phyloP scores from a whole-genome alignment of 2,113 vertebrate genomes.

The Phyllostomus discolor region DNA sequence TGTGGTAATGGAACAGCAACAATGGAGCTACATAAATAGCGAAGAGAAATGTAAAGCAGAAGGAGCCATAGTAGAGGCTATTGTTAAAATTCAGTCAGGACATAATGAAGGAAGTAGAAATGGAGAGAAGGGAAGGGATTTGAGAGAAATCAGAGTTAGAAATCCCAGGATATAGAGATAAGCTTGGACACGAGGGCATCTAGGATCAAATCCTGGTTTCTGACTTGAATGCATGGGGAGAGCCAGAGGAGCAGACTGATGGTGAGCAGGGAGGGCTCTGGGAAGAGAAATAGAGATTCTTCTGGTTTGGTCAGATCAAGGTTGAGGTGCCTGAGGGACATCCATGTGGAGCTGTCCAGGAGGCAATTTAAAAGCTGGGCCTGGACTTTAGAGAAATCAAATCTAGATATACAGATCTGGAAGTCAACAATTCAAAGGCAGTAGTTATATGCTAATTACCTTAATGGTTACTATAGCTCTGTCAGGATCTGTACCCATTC shows the following conservation, averaged over 20 bases:
- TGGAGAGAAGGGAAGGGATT: not conserved
- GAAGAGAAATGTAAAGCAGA: not conserved
- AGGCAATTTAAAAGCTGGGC: not conserved
- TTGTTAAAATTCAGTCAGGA: not conserved
- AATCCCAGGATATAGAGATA: not conserved
- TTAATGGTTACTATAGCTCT: not conserved
- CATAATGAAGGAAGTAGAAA: not conserved
- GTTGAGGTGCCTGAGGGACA: not conserved
- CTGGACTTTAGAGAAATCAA: not conserved
- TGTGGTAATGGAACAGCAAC: not conserved
- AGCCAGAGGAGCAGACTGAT: not conserved
- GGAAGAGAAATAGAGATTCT: not conserved
- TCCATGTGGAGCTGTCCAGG: not conserved
- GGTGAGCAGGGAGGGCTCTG: not conserved
- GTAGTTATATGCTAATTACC: not conserved
- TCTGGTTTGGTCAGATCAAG: not conserved
- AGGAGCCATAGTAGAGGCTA: not conserved
- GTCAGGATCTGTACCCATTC: not conserved
- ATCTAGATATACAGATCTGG: not conserved
- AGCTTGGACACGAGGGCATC: not conserved
- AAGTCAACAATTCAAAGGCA: not conserved
- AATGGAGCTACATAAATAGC: not conserved
- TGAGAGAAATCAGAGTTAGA: not conserved
- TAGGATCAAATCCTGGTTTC: not conserved
- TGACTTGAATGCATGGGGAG: not conserved